Base-by-base conservation (phyloP, 2,888 invertebrate species). In the Hetaerina titia region DNA sequence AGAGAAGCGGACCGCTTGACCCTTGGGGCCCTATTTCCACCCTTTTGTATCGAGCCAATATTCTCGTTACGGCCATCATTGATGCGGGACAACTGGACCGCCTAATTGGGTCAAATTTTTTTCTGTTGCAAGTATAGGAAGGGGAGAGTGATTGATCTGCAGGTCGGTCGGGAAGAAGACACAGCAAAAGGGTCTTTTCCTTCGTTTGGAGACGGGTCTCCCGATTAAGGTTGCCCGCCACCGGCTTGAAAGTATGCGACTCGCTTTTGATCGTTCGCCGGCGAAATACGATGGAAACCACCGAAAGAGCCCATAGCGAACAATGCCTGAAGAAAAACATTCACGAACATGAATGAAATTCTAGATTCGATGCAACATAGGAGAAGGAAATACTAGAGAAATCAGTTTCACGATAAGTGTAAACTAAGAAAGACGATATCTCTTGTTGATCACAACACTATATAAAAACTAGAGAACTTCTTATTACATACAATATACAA, bases 41-140 rank as follows among this genome's bases (percentile, higher is more conserved):
- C 81, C 81, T 81, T 81, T 81, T 31, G 81, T 81, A 81, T 81
- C 81, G 9, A n/a, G 31, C 81, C 81, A 81, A 81, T 81, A 81
- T 81, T 81, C 81, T 81, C 81, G 81, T 81, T 81, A 81, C 81
- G 81, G 31, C 81, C 81, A 69, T 69, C 69, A 81, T 81, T 11
- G 81, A 81, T 31, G 31, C 31, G 81, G 81, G 81, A 31, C 81
- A 81, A 81, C 31, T 81, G 81, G 81, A 81, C 81, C 81, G 81
- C 19, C 31, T 81, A 81, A 81, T 81, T 81, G 81, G 81, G 81
- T 81, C 81, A 81, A 81, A 45, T 45, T 81, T 81, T 81, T 25
- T 81, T 17, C n/a, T 25, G 81, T 31, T 31, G 31, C 13, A 5
- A 31, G 31, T 31, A n/a, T n/a, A 22, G 69, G 69, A 69, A n/a